These are phyloP conservation scores for Spicauda simplicius DNA, from an alignment of 2,888 invertebrate genomes.

Conservation along the genomic window DNA sequence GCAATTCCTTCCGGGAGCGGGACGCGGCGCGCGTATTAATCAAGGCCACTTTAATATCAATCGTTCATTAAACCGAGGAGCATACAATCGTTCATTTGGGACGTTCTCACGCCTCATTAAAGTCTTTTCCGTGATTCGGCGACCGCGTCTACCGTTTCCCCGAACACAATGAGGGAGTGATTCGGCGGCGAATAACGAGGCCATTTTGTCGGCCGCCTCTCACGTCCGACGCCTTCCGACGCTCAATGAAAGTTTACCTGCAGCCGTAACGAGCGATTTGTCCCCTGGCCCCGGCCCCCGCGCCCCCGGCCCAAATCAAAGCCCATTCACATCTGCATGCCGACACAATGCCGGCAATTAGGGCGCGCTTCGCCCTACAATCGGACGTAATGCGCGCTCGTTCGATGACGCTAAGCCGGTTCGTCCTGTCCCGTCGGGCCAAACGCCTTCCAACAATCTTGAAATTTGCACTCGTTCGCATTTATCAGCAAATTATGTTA, in stretches of 20 bases:
- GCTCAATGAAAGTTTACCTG: constrained; percentile 86
- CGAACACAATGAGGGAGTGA: constrained; percentile 83
- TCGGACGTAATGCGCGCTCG: constrained; percentile 81
- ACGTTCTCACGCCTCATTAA: constrained; percentile 84
- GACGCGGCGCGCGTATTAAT: constrained; percentile 55
- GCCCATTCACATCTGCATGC: constrained; percentile 86
- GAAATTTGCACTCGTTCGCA: constrained; percentile 44
- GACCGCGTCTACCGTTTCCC: constrained; percentile 84
- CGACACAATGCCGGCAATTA: constrained; percentile 85
- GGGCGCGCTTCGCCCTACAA: constrained; percentile 80
- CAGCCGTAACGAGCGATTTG: constrained; percentile 85
- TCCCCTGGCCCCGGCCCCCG: constrained; percentile 78
- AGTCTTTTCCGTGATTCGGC: constrained; percentile 82
- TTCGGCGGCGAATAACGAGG: constrained; percentile 85
- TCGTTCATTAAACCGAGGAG: constrained; percentile 77
- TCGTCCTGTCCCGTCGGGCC: constrained; percentile 45
- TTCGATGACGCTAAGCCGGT: constrained; percentile 66
- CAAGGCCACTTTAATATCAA: constrained; percentile 73
- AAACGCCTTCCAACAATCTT: constrained; percentile 47
- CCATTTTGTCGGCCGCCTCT: constrained; percentile 84
- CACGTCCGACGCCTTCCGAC: constrained; percentile 85
- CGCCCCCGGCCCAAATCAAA: constrained; percentile 81
- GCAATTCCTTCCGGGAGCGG: constrained; percentile 31
- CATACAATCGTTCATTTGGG: constrained; percentile 82
- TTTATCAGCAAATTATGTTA: constrained; percentile 17